These are phyloP conservation scores for Triplophysa dalaica DNA, from an alignment of 2,113 vertebrate genomes.

Conservation along the genomic window DNA sequence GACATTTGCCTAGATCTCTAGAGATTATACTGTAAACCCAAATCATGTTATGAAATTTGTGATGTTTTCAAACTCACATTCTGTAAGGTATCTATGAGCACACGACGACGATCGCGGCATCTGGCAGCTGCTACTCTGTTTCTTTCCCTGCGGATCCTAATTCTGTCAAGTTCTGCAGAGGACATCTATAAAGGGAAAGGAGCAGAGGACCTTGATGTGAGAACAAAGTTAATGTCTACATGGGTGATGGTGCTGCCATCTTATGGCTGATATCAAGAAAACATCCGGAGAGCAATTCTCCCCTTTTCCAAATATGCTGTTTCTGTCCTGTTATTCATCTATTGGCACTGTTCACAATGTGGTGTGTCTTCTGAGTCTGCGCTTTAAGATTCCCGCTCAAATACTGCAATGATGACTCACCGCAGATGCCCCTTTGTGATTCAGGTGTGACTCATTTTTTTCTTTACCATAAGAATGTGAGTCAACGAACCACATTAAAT, in stretches of 20 bases:
- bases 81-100: constrained; percentile 74
- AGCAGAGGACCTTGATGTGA: not conserved
- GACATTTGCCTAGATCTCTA: not conserved
- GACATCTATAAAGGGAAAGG: constrained; percentile 58
- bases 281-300: not conserved
- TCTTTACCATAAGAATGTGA: constrained; percentile 51
- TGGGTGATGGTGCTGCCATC: constrained; percentile 46
- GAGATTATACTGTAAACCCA: not conserved
- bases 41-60: not conserved
- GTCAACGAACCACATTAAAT: constrained; percentile 39
- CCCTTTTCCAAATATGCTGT: constrained; percentile 26
- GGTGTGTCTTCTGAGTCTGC: not conserved
- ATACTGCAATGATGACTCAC: constrained; percentile 50
- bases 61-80: constrained; percentile 61
- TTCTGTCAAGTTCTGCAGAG: constrained; percentile 72
- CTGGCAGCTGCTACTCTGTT: constrained; percentile 78
- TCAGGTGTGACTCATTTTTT: constrained; percentile 48
- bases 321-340: constrained; percentile 49
- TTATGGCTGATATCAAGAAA: constrained; percentile 35
- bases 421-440: constrained; percentile 34
- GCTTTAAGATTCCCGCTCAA: constrained; percentile 43
- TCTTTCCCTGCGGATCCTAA: constrained; percentile 70
- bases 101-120: constrained; percentile 75
- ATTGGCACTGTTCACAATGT: constrained; percentile 23
- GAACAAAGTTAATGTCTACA: constrained; percentile 24